Evolutionary conservation across 2,888 invertebrate species (phyloP).

Genomic region (Cryptocephalus primarius): DNA sequence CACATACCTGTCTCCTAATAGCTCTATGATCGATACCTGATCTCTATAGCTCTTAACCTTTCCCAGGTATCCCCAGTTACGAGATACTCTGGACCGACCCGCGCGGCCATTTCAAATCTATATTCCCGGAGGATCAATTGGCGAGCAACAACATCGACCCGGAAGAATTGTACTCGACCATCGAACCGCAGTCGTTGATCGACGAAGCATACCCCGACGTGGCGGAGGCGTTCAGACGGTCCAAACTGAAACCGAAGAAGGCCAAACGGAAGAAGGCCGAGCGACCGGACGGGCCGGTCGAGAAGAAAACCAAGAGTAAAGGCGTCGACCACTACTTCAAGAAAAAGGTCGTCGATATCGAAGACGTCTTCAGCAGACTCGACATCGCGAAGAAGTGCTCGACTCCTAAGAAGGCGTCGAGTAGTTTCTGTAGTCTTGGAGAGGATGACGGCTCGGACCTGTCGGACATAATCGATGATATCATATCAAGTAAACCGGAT

Average conservation of each 20-base stretch:
- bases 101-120: slow-evolving; percentile 42
- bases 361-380: no score
- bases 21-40: no score
- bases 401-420: background rate
- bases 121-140: slow-evolving; percentile 51
- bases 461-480: slow-evolving; percentile 44
- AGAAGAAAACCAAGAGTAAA: slow-evolving; percentile 3
- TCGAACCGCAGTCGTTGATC: slow-evolving; percentile 57
- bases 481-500: slow-evolving; percentile 30
- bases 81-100: slow-evolving; percentile 63
- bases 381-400: background rate
- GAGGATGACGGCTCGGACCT: slow-evolving; percentile 37
- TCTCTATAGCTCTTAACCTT: no score
- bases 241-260: slow-evolving; percentile 39
- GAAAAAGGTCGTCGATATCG: slow-evolving; percentile 15
- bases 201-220: slow-evolving; percentile 51
- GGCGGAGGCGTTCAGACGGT: slow-evolving; percentile 45
- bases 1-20: no score
- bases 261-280: slow-evolving; percentile 18
- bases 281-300: slow-evolving; percentile 12
- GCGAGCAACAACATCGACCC: slow-evolving; percentile 35
- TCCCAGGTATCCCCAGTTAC: slow-evolving; percentile 53
- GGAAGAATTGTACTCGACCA: slow-evolving; percentile 49
- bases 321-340: slow-evolving; percentile 26
- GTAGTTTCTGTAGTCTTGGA: slow-evolving; percentile 24